Base-by-base conservation (phyloP, 2,888 invertebrate species). In the Macrosiphum euphorbiae region DNA sequence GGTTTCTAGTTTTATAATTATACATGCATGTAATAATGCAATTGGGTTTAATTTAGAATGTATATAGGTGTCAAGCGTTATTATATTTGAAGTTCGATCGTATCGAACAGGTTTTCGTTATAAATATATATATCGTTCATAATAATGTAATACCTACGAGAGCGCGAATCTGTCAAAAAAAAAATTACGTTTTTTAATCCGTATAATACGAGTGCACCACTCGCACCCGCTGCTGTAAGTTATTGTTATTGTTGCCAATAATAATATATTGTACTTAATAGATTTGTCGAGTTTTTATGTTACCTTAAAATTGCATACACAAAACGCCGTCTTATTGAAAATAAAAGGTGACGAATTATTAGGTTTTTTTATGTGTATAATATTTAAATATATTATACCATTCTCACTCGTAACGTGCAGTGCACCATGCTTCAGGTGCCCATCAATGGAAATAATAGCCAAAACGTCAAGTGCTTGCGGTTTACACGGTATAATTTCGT, bases 241-340 rank as follows among this genome's bases (percentile, higher is more conserved):
- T 2, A 44, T 41, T 44, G 55, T 55, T 78, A 13, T 58, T 20
- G 1, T 58, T 35, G 24, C 44, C 20, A 20, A 41, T 26, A 78
- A 50, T 52, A 28, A 41, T 44, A 8, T 24, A 58, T 26, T 26
- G 5, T 4, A 58, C 28, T 26, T 26, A 10, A 85, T 24, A n/a
- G 8, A 28, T 78, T 44, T 55, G 16, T 55, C 11, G 55, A n/a
- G 10, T 16, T 20, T 61, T 52, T 20, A 28, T 20, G 47, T 47
- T 55, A 92, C 94, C 58, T 24, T 90, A 94, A 61, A 94, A 94
- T 94, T 94, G 94, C 94, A 94, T 94, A 94, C 86, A 86, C 94
- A 52, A 90, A 94, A 90, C 94, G 94, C 94, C 94, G 94, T 94
- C 86, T 90, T 50, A 86, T 35, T 26, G n/a, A 90, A 61, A 44